Percentiles rank a stretch among this genome's conserved stretches.
Evolutionary conservation across 2,888 invertebrate species (phyloP).

Genomic region (Ornithoptera alexandrae): DNA sequence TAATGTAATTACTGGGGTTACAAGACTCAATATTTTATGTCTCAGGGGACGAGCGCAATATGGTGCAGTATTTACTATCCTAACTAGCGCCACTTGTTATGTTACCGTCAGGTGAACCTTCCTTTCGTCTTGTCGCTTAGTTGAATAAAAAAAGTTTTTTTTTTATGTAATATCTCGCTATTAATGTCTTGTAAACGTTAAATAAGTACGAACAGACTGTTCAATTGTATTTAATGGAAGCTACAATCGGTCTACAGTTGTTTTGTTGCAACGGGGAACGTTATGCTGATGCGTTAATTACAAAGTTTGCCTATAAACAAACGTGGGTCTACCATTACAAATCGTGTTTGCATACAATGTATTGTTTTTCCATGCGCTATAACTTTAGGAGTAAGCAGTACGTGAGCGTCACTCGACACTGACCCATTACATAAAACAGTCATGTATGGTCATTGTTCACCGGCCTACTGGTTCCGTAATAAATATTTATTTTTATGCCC

Average conservation of each 20-base stretch:
- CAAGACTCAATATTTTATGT: no score
- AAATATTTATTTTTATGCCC: slow-evolving; percentile 26
- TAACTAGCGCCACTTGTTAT: no score
- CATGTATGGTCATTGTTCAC: slow-evolving; percentile 36
- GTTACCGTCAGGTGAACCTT: no score
- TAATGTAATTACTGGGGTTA: no score
- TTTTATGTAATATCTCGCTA: no score
- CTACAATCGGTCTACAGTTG: background rate
- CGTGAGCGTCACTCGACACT: slow-evolving; percentile 72
- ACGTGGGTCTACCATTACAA: slow-evolving; percentile 20
- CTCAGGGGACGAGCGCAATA: no score
- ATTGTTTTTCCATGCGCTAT: slow-evolving; percentile 64
- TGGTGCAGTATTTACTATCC: no score
- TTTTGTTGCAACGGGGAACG: slow-evolving; percentile 11
- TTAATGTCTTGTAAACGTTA: no score
- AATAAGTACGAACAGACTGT: no score
- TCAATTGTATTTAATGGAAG: background rate
- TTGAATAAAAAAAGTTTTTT: no score
- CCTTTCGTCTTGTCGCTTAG: no score
- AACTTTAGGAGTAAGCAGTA: slow-evolving; percentile 70
- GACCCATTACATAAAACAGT: slow-evolving; percentile 52
- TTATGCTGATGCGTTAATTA: slow-evolving; percentile 28
- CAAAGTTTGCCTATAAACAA: slow-evolving; percentile 29
- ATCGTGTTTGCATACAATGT: slow-evolving; percentile 53
- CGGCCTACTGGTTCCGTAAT: slow-evolving; percentile 43